These are phyloP conservation scores for Conistra vaccinii DNA, from an alignment of 2,888 invertebrate genomes.

Conservation along the genomic window DNA sequence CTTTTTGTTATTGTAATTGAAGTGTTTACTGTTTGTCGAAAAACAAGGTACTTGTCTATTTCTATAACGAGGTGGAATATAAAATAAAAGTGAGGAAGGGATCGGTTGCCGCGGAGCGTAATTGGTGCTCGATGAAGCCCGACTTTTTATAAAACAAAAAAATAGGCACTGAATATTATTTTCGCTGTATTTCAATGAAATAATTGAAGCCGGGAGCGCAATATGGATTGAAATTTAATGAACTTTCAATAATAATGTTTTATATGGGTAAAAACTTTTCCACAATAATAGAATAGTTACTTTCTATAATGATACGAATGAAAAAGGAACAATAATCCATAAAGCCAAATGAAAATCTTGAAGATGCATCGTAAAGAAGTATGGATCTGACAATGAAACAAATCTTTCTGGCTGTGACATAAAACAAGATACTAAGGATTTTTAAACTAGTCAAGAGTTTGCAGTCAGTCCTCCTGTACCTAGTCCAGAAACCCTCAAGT, in stretches of 20 bases:
- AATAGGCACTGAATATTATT: slow-evolving; percentile 47
- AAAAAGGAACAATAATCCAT: background rate
- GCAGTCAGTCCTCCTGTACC: background rate
- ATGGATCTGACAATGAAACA: background rate
- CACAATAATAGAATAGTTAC: too few species aligned
- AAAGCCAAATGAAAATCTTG: background rate
- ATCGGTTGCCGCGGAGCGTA: slow-evolving; percentile 31
- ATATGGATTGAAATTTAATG: slow-evolving; percentile 12
- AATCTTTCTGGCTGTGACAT: background rate
- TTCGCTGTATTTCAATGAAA: slow-evolving; percentile 16
- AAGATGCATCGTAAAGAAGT: background rate
- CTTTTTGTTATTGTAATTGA: slow-evolving; percentile 44
- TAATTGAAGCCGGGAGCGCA: slow-evolving; percentile 23
- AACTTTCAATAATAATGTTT: background rate
- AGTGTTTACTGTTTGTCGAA: slow-evolving; percentile 57
- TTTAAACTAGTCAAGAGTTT: background rate
- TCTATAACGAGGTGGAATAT: slow-evolving; percentile 45
- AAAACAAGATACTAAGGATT: background rate
- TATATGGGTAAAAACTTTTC: background rate
- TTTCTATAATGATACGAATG: background rate
- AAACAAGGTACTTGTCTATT: slow-evolving; percentile 48
- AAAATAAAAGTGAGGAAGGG: slow-evolving; percentile 23
- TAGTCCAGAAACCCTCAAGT: background rate
- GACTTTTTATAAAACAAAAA: slow-evolving; percentile 33
- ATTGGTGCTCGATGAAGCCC: slow-evolving; percentile 45